Evolutionary conservation across 2,888 invertebrate genomes (phyloP).

Genomic region (Drosophila villosipedis): DNA sequence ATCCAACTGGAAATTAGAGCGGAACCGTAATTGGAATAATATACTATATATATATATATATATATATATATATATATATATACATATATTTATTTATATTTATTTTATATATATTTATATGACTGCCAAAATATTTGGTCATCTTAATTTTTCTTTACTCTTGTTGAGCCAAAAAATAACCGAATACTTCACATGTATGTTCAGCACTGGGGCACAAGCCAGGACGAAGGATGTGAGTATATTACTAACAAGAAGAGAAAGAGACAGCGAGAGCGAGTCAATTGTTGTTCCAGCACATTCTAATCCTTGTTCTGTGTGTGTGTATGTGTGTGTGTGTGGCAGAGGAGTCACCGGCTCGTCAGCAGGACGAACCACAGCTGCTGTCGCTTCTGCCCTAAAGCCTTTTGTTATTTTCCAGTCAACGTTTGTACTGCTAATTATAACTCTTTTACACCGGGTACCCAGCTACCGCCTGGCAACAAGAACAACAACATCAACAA

Average conservation of each 20-base stretch:
- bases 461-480: conserved; percentile 8
- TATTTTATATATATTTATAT: not conserved
- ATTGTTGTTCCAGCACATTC: conserved; percentile 42
- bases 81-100: not conserved
- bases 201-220: conserved; percentile 27
- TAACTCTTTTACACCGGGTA: conserved; percentile 46
- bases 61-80: not conserved
- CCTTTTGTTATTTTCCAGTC: conserved; percentile 35
- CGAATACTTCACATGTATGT: conserved; percentile 11
- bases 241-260: not conserved
- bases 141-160: not conserved
- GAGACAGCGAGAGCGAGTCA: not conserved
- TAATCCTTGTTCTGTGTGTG: conserved; percentile 33
- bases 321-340: conserved; percentile 22
- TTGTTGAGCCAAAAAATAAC: not conserved
- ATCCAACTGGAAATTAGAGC: not conserved
- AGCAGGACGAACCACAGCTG: conserved; percentile 36
- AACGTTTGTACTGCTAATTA: conserved; percentile 58
- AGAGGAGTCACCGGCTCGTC: conserved; percentile 18
- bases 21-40: not conserved
- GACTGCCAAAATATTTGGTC: not conserved
- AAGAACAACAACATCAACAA: conserved; percentile 9
- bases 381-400: conserved; percentile 6
- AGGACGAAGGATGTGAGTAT: conserved; percentile 10
- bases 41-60: no score